Conservation (phyloP, 2,113 vertebrate genomes). For the Cebus imitator region DNA sequence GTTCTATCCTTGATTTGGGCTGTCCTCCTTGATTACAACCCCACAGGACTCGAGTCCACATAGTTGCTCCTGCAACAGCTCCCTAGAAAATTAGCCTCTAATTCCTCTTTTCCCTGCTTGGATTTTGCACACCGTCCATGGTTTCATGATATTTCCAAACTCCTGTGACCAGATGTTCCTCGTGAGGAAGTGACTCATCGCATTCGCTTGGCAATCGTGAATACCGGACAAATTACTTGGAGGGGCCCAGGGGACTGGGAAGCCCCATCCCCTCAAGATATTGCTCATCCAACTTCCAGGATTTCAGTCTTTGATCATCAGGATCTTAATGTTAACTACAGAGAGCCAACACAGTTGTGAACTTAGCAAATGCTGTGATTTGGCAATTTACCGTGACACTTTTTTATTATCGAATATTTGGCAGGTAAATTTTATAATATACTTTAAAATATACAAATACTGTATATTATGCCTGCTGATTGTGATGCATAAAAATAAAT, state of each 20-base stretch:
- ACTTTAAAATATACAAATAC: slow-evolving; percentile 20
- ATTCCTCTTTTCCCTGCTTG: slow-evolving; percentile 17
- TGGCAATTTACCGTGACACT: not conserved
- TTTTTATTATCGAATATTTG: slow-evolving; percentile 38
- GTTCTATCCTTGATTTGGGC: not conserved
- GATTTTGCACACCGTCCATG: not conserved
- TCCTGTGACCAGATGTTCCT: slow-evolving; percentile 63
- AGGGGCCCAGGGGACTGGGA: not conserved
- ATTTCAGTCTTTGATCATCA: slow-evolving; percentile 30
- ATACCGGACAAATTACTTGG: not conserved
- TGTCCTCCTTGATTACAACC: not conserved
- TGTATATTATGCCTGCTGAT: not conserved
- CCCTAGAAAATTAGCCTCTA: not conserved
- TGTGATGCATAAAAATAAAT: not conserved
- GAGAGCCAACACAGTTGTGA: slow-evolving; percentile 9
- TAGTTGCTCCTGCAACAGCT: not conserved
- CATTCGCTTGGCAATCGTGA: slow-evolving; percentile 24
- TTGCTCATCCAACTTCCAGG: not conserved
- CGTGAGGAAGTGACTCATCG: slow-evolving; percentile 35
- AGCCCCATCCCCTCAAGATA: not conserved
- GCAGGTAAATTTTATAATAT: not conserved
- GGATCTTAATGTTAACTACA: slow-evolving; percentile 16
- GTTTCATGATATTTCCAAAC: slow-evolving; percentile 24
- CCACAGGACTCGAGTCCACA: not conserved
- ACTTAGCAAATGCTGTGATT: not conserved